Evolutionary conservation across 92 coral and sea anemone genomes (phyloP).

Genomic region (Heteractis magnifica): DNA sequence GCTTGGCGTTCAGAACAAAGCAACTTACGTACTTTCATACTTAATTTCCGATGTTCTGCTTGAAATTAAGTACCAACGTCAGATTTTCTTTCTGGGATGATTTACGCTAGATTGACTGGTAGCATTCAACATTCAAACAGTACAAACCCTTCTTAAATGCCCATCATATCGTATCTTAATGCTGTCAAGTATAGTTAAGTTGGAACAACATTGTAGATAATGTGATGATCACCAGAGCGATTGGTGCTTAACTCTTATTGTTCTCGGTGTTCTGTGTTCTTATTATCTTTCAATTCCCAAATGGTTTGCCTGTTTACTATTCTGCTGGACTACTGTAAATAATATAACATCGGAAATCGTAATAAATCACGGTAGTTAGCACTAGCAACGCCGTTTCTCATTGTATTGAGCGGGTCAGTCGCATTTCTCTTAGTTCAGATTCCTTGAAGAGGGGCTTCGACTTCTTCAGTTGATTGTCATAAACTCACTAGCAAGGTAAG

Average conservation of each 20-base stretch:
- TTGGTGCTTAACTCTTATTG: background rate
- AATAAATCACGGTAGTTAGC: background rate
- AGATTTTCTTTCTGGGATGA: background rate
- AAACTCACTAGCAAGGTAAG: too few relatives aligned
- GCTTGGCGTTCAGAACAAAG: too few relatives aligned
- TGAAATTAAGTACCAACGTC: too few relatives aligned
- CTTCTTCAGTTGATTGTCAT: too few relatives aligned
- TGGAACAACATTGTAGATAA: background rate
- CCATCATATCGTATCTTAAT: background rate
- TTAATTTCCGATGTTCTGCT: too few relatives aligned
- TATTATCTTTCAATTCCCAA: conserved; percentile 27
- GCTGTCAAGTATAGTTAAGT: background rate
- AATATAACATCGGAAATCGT: conserved; percentile 7
- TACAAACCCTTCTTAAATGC: background rate
- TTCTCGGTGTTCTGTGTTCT: background rate
- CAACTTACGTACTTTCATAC: too few relatives aligned
- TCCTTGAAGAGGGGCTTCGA: too few relatives aligned
- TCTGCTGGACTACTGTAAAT: conserved; percentile 11
- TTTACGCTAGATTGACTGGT: background rate
- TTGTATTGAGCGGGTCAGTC: too few relatives aligned
- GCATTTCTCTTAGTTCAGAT: too few relatives aligned
- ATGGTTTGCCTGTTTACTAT: conserved; percentile 20
- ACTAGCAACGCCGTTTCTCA: background rate
- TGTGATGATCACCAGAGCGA: background rate
- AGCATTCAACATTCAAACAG: background rate